phyloP scores from a whole-genome alignment of 37 sponge, comb jelly and placozoan species.

The Aphrocallistes beatrix region DNA sequence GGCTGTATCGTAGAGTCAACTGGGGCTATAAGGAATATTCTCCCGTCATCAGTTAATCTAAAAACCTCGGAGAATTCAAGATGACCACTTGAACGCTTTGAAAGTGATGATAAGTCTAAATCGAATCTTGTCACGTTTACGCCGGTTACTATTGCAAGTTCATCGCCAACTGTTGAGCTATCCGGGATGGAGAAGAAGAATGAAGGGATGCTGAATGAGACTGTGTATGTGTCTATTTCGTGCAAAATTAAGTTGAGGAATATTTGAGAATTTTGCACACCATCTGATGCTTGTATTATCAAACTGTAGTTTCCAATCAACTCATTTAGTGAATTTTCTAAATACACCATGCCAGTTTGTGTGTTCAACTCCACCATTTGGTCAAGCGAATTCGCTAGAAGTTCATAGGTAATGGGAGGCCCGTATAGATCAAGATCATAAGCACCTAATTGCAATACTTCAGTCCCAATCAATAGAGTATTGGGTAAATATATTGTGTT shows the following conservation, averaged over 20 bases:
- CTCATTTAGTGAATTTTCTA: background rate
- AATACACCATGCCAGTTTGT: background rate
- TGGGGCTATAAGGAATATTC: background rate
- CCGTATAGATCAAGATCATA: background rate
- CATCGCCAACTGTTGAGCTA: background rate
- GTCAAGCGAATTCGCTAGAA: background rate
- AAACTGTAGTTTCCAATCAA: background rate
- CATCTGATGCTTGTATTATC: background rate
- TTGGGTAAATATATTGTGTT: background rate
- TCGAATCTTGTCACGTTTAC: background rate
- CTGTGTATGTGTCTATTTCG: background rate
- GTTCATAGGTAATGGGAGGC: background rate
- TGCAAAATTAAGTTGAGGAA: background rate
- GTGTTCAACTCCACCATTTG: background rate
- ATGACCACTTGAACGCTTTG: background rate
- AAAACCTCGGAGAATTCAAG: background rate
- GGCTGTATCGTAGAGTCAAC: background rate
- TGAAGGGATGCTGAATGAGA: background rate
- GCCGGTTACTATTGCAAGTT: background rate
- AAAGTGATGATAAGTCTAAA: too few relatives aligned
- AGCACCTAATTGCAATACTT: background rate
- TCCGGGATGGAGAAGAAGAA: background rate
- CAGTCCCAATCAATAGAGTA: background rate
- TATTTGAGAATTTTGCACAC: background rate
- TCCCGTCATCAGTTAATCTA: background rate